Conservation (phyloP, 1,140 invertebrate genomes). For the Pseudomyrmex cubaensis region DNA sequence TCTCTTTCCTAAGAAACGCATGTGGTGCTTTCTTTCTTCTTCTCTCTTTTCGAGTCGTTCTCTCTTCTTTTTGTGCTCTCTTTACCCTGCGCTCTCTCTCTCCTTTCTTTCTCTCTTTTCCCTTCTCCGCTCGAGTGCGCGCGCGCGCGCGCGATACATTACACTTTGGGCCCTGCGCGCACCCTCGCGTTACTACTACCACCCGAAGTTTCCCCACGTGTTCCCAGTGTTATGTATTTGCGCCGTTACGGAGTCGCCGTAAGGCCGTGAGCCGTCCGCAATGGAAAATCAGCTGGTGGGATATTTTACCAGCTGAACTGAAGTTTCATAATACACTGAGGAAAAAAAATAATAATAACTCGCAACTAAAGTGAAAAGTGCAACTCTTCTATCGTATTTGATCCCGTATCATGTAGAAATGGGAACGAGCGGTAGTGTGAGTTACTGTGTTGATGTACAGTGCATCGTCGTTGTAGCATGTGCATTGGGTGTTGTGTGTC, state of each 20-base stretch:
- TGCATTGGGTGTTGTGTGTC: conserved; percentile 60
- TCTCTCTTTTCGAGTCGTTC: conserved; percentile 29
- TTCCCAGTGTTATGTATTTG: conserved; percentile 42
- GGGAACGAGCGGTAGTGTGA: conserved; percentile 34
- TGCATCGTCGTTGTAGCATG: conserved; percentile 55
- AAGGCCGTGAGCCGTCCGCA: background rate
- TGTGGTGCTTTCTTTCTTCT: conserved; percentile 52
- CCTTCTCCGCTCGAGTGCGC: background rate
- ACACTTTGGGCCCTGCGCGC: background rate
- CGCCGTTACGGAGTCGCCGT: background rate
- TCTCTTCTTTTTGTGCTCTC: conserved; percentile 22
- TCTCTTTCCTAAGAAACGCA: conserved; percentile 67
- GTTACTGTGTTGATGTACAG: conserved; percentile 23
- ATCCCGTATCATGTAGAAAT: conserved; percentile 7
- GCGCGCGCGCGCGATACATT: background rate
- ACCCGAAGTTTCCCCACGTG: conserved; percentile 47
- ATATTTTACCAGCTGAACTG: background rate
- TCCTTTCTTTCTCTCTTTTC: conserved; percentile 17
- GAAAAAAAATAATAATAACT: background rate
- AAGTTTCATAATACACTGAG: background rate
- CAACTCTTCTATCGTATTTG: conserved; percentile 5
- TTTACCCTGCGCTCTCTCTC: conserved; percentile 5
- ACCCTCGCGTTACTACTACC: conserved; percentile 39
- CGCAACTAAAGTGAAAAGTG: conserved; percentile 46
- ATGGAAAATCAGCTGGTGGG: background rate